These are phyloP conservation scores for Scatophagus argus DNA, from an alignment of 2,113 vertebrate species.

Conservation along the genomic window DNA sequence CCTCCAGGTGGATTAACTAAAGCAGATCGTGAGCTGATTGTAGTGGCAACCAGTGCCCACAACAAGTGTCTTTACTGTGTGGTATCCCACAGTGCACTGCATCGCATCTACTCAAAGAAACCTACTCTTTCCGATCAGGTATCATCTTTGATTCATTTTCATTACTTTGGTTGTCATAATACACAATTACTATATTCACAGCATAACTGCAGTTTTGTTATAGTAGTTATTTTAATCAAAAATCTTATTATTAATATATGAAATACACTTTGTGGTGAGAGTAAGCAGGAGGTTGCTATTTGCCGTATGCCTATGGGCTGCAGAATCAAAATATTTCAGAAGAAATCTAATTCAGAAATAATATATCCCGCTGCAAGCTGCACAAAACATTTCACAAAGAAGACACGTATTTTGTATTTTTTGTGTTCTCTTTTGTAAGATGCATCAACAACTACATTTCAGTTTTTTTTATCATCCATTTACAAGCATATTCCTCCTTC, in stretches of 20 bases:
- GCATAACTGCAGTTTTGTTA: neutral
- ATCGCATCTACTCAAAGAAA: constrained; percentile 90
- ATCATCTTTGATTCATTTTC: neutral
- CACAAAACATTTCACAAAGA: too few relatives aligned
- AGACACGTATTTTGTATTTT: too few relatives aligned
- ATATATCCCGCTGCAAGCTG: too few relatives aligned
- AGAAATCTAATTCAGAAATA: too few relatives aligned
- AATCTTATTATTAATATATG: neutral
- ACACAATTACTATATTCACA: neutral
- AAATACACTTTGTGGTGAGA: neutral
- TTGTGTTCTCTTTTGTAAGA: too few relatives aligned
- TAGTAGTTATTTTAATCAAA: neutral
- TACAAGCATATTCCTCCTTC: neutral
- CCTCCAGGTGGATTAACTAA: constrained; percentile 85
- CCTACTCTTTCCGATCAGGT: constrained; percentile 87
- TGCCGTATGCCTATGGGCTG: neutral
- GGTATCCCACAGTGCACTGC: constrained; percentile 87
- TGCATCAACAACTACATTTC: too few relatives aligned
- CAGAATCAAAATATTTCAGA: neutral
- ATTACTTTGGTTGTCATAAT: neutral
- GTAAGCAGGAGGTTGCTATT: neutral
- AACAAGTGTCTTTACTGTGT: constrained; percentile 90
- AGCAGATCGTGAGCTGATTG: constrained; percentile 89
- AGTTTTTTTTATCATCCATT: neutral
- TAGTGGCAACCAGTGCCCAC: constrained; percentile 87